Evolutionary conservation across 2,113 vertebrate genomes (phyloP).

Genomic region (Grallaria varia): DNA sequence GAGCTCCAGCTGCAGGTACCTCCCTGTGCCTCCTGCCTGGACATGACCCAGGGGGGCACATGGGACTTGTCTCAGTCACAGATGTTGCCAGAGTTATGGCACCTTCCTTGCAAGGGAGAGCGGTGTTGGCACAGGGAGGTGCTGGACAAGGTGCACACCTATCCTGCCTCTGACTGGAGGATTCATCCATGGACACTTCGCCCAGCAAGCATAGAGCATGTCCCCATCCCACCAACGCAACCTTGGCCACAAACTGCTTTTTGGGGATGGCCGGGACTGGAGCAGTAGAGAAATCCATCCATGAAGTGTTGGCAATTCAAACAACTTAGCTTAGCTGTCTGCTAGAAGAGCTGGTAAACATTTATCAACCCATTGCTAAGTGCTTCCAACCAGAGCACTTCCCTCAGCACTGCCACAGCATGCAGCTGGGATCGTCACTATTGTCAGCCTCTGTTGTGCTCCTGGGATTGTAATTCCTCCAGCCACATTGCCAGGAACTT

Average conservation of each 20-base stretch:
- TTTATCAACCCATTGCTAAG: not conserved
- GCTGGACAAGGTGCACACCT: not conserved
- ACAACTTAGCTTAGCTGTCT: not conserved
- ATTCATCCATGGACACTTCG: not conserved
- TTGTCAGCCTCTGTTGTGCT: not conserved
- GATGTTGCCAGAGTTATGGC: not conserved
- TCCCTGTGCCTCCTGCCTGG: not conserved
- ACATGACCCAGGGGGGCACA: not conserved
- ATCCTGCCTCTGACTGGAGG: fast-evolving
- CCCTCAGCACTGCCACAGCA: fast-evolving
- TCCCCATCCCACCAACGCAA: not conserved
- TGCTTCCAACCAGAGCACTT: not conserved
- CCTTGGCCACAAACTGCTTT: fast-evolving
- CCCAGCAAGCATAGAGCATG: not conserved
- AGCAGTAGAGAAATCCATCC: not conserved
- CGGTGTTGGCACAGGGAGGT: not conserved
- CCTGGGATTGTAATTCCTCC: not conserved
- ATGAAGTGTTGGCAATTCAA: not conserved
- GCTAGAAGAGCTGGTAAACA: not conserved
- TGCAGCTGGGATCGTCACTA: fast-evolving
- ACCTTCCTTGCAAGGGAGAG: not conserved
- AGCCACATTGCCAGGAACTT: not conserved
- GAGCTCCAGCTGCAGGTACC: not conserved
- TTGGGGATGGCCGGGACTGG: not conserved
- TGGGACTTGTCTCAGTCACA: not conserved